These are phyloP conservation scores for Fragum fragum DNA, from an alignment of 2,888 invertebrate genomes.

Conservation along the genomic window DNA sequence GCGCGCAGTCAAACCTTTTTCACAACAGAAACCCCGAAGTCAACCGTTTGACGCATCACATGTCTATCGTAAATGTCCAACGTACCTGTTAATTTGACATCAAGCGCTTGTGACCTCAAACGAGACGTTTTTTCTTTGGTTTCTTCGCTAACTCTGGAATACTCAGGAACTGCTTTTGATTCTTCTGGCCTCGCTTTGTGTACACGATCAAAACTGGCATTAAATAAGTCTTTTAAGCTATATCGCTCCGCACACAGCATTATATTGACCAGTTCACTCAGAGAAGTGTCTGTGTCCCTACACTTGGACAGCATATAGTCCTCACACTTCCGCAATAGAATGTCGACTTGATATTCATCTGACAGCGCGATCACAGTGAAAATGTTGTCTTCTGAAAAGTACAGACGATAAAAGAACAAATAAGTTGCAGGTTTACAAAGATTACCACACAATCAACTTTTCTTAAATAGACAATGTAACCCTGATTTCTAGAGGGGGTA, in stretches of 20 bases:
- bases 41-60: no score
- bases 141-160: constrained; percentile 49
- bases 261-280: constrained; percentile 60
- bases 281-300: constrained; percentile 47
- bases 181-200: constrained; percentile 58
- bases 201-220: constrained; percentile 59
- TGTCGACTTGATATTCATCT: constrained; percentile 69
- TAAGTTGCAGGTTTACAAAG: no score
- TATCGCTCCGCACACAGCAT: constrained; percentile 64
- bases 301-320: constrained; percentile 62
- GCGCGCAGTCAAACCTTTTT: no score
- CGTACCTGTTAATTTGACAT: constrained; percentile 64
- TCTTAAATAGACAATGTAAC: no score
- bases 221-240: constrained; percentile 53
- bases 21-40: no score
- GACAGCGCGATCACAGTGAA: constrained; percentile 62
- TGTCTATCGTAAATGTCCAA: background rate
- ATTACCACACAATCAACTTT: no score
- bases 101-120: constrained; percentile 53
- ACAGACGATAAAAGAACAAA: no score
- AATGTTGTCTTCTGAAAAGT: constrained; percentile 62
- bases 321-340: constrained; percentile 61
- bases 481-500: no score
- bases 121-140: constrained; percentile 49
- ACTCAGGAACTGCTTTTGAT: constrained; percentile 49